Percentiles rank a stretch among this genome's conserved stretches.
These are phyloP conservation scores for Zootermopsis nevadensis DNA, from an alignment of 2,888 invertebrate species.

Conservation along the genomic window DNA sequence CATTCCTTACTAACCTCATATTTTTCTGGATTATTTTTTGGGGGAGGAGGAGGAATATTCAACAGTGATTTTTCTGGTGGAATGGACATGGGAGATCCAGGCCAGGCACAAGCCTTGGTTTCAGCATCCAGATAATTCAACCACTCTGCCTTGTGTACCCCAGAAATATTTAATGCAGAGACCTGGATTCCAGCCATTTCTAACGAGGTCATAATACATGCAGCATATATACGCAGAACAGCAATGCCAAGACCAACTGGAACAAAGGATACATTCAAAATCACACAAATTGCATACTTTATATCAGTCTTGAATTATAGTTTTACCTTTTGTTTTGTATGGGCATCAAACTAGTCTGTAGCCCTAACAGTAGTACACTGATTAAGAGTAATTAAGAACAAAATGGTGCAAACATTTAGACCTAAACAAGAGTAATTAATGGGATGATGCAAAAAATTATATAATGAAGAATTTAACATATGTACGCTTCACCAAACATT, in stretches of 20 bases:
- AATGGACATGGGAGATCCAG: constrained; percentile 64
- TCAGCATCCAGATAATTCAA: constrained; percentile 69
- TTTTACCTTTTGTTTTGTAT: too few species aligned
- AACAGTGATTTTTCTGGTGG: constrained; percentile 54
- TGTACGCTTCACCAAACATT: too few species aligned
- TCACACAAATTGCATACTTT: too few species aligned
- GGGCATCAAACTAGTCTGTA: too few species aligned
- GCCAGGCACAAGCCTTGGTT: constrained; percentile 72
- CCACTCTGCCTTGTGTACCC: constrained; percentile 63
- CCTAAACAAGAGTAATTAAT: too few species aligned
- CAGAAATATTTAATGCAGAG: constrained; percentile 69
- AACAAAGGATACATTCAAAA: neutral
- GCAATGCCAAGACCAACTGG: constrained; percentile 64
- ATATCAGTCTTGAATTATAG: too few species aligned
- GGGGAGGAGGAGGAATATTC: neutral
- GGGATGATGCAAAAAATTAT: too few species aligned
- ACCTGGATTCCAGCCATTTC: constrained; percentile 84
- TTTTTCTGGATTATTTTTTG: neutral
- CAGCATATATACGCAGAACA: constrained; percentile 69
- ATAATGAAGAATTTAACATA: too few species aligned
- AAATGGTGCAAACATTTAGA: too few species aligned
- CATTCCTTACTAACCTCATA: too few species aligned
- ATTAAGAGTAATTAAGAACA: too few species aligned
- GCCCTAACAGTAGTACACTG: too few species aligned
- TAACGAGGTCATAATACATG: constrained; percentile 77